Conservation (phyloP, 2,888 invertebrate species). For the Busseola fusca region DNA sequence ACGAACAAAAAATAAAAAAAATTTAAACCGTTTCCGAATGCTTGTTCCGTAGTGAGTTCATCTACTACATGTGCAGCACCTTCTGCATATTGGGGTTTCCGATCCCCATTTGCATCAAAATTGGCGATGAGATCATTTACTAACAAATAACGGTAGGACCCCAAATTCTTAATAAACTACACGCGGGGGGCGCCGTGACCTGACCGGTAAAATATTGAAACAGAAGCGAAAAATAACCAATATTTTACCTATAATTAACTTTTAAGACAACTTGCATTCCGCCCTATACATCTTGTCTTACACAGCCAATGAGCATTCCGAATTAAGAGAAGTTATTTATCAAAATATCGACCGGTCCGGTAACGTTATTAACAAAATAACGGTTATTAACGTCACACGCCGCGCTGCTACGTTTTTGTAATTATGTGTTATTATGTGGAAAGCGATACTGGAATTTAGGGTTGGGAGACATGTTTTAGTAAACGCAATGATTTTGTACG, state of each 20-base stretch:
- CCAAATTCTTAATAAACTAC: conserved; percentile 5
- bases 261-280: conserved; percentile 19
- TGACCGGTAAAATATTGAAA: conserved; percentile 34
- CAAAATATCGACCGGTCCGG: conserved; percentile 40
- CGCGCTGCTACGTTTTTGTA: conserved; percentile 33
- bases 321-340: conserved; percentile 40
- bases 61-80: neutral
- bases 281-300: conserved; percentile 38
- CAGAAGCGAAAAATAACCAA: conserved; percentile 45
- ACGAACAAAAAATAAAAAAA: neutral
- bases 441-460: conserved; percentile 44
- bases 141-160: neutral
- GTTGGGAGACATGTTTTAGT: conserved; percentile 15
- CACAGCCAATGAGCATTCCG: conserved; percentile 33
- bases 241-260: conserved; percentile 46
- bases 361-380: conserved; percentile 58
- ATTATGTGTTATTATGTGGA: conserved; percentile 51
- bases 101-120: neutral
- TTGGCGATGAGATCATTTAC: neutral
- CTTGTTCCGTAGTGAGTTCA: neutral
- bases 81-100: neutral
- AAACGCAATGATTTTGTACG: conserved; percentile 4
- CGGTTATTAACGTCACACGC: conserved; percentile 51
- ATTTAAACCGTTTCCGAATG: neutral
- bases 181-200: conserved; percentile 2